Conservation (phyloP, 2,113 vertebrate genomes). For the Mugil cephalus region DNA sequence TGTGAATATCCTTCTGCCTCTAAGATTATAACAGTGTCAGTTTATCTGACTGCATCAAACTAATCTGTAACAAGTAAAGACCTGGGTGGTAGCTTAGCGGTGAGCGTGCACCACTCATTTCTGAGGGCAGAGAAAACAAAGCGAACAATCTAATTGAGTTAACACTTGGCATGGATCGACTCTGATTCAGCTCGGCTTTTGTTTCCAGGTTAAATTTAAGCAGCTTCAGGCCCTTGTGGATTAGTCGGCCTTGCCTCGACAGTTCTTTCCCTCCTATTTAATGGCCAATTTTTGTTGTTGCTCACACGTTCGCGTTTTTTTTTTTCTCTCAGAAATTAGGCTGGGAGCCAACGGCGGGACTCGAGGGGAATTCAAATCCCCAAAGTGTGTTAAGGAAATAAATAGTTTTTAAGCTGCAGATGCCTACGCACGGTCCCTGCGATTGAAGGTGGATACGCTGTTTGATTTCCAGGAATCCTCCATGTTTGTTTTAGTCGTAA, state of each 20-base stretch:
- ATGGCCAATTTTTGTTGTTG: constrained; percentile 1
- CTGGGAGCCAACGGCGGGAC: neutral
- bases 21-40: neutral
- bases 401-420: constrained; percentile 47
- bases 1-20: neutral
- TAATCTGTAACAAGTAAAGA: neutral
- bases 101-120: constrained; percentile 19
- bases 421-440: constrained; percentile 19
- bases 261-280: constrained; percentile 19
- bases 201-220: constrained; percentile 53
- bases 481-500: neutral
- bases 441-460: constrained; percentile 3
- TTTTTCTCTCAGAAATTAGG: constrained; percentile 18
- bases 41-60: constrained; percentile 1
- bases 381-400: constrained; percentile 33
- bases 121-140: constrained; percentile 24
- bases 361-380: constrained; percentile 36
- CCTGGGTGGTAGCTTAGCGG: constrained; percentile 13
- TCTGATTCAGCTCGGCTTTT: constrained; percentile 30
- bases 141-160: constrained; percentile 42
- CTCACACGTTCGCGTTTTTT: constrained; percentile 23
- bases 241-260: constrained; percentile 21
- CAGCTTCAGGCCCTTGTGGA: constrained; percentile 27
- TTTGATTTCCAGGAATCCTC: neutral
- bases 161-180: neutral